Evolutionary conservation across 23 tunicate genomes (phyloP), one percentile per base, ranked within the genome.

Genomic region (Clavelina lepadiformis): DNA sequence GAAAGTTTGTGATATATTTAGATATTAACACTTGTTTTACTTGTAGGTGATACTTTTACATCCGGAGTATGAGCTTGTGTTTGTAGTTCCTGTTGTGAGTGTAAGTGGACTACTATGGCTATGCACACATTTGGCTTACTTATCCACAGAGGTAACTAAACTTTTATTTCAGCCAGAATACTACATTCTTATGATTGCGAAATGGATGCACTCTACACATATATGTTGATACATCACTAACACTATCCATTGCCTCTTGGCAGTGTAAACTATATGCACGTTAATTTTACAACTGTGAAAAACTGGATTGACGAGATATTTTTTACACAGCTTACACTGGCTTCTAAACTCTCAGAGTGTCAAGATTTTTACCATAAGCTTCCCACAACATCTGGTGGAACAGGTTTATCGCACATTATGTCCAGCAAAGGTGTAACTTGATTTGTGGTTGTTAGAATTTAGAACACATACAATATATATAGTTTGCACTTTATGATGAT

Each of bases 381-480:
- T 53, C 85, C 85, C 3, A 32, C 76, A 3, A 56, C 69, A 1
- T 24, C 64, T 6, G 67, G 68, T 32, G 76, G 85, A 2, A 79
- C 85, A 1, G 44, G 55, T 35, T 28, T 79, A 5, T 29, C 77
- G 2, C 76, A 79, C 51, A 59, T 79, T 4, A 79, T 79, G 85
- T 79, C 85, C 38, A 79, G 70, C 31, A 69, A 58, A 79, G 85
- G 85, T 79, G n/a, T n/a, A n/a, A n/a, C n/a, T n/a, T n/a, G n/a
- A n/a, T n/a, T n/a, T n/a, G n/a, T n/a, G n/a, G n/a, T n/a, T n/a
- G n/a, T n/a, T n/a, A n/a, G n/a, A n/a, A n/a, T n/a, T n/a, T n/a
- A n/a, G n/a, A n/a, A n/a, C n/a, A n/a, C n/a, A n/a, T n/a, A n/a
- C n/a, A n/a, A n/a, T n/a, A n/a, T n/a, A n/a, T n/a, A n/a, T n/a